A percentile compares a stretch with the other conserved stretches of the same genome.
phyloP scores from a whole-genome alignment of 2,113 vertebrate species.

The Lathamus discolor region DNA sequence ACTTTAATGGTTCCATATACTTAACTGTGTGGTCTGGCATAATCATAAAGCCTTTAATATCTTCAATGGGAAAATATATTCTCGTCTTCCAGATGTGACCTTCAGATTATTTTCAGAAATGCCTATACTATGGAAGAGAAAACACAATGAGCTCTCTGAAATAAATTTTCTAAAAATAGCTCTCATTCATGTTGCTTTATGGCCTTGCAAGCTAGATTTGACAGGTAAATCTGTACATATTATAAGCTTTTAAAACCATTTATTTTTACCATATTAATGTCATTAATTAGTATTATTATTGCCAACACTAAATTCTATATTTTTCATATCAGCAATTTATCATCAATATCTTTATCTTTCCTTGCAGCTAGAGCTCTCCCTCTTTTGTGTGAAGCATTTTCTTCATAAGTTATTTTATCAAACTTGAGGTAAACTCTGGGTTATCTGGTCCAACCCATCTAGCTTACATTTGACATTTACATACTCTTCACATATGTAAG shows the following conservation, averaged over 20 bases:
- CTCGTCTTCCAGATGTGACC: conserved; percentile 39
- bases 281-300: background rate
- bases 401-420: background rate
- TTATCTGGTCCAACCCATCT: background rate
- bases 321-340: background rate
- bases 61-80: conserved; percentile 54
- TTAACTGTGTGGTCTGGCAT: conserved; percentile 54
- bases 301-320: background rate
- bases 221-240: background rate
- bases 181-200: background rate
- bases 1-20: conserved; percentile 31
- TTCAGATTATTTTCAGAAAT: conserved; percentile 49
- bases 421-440: background rate
- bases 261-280: background rate
- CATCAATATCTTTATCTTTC: background rate
- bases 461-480: background rate
- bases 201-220: background rate
- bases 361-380: background rate
- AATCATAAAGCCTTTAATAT: conserved; percentile 60
- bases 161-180: background rate
- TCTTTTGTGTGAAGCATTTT: background rate
- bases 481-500: background rate
- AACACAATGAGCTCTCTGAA: background rate
- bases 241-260: background rate
- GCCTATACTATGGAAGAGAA: background rate